These are phyloP conservation scores for Tadarida brasiliensis DNA, from an alignment of 2,797 vertebrate species.

Conservation along the genomic window DNA sequence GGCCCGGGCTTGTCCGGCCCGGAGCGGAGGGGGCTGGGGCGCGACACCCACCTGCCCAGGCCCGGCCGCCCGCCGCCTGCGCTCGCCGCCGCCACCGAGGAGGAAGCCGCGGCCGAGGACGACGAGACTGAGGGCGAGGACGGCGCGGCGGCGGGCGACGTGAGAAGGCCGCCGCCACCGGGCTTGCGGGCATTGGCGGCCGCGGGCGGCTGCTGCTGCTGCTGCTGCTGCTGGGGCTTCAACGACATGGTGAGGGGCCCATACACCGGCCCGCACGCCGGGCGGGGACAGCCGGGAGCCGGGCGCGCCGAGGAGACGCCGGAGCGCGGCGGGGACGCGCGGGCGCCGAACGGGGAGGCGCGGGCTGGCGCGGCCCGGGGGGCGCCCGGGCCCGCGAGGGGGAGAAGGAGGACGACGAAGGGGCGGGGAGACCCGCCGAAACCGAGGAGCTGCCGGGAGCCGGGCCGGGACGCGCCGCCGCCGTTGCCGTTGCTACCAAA, in stretches of 20 bases:
- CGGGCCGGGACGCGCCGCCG: conserved; percentile 61
- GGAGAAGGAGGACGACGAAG: conserved; percentile 75
- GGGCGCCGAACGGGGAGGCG: conserved; percentile 68
- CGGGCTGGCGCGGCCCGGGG: conserved; percentile 72
- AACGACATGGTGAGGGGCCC: conserved; percentile 96
- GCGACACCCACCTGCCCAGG: conserved; percentile 94
- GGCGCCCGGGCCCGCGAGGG: conserved; percentile 55
- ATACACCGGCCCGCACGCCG: conserved; percentile 90
- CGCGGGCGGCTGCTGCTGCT: conserved; percentile 92
- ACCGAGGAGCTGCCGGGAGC: conserved; percentile 72
- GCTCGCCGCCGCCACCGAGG: conserved; percentile 81
- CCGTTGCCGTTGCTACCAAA: conserved; percentile 93
- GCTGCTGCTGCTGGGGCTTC: conserved; percentile 93
- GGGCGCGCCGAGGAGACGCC: conserved; percentile 65
- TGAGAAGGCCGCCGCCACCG: conserved; percentile 85
- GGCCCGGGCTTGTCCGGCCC: conserved; percentile 59
- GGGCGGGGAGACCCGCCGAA: conserved; percentile 75
- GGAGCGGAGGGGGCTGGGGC: conserved; percentile 31
- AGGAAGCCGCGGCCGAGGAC: conserved; percentile 81
- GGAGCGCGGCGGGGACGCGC: conserved; percentile 78
- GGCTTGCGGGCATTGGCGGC: conserved; percentile 89
- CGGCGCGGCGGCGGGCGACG: conserved; percentile 62
- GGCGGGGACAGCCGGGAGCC: conserved; percentile 75
- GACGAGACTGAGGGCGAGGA: conserved; percentile 79
- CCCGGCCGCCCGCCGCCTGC: conserved; percentile 91